Evolutionary conservation across 1,140 invertebrate genomes (phyloP).

Genomic region (Lineus longissimus): DNA sequence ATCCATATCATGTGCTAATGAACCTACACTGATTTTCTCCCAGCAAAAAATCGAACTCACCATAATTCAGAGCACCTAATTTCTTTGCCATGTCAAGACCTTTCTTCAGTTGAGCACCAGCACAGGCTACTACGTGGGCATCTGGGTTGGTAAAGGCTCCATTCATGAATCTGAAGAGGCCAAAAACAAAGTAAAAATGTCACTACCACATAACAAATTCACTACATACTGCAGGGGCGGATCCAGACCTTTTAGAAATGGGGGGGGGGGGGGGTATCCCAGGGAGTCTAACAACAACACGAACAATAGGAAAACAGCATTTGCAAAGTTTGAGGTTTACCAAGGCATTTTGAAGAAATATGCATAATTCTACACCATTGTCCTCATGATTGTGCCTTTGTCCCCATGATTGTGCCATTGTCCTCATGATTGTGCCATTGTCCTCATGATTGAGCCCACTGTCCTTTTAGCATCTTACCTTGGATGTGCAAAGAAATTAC

Average conservation of each 20-base stretch:
- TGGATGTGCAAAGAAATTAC: constrained; percentile 61
- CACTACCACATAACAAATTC: not conserved
- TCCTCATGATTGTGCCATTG: too few relatives aligned
- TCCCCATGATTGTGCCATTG: too few relatives aligned
- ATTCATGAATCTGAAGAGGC: constrained; percentile 60
- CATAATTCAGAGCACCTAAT: constrained; percentile 62
- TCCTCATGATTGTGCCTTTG: too few relatives aligned
- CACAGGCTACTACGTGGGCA: constrained; percentile 60
- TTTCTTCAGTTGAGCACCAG: constrained; percentile 64
- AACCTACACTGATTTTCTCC: too few relatives aligned
- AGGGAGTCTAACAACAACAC: too few relatives aligned
- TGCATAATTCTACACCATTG: too few relatives aligned
- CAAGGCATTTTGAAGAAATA: too few relatives aligned
- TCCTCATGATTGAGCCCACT: too few relatives aligned
- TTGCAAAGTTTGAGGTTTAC: too few relatives aligned
- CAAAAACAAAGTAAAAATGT: constrained; percentile 15
- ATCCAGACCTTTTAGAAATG: not conserved
- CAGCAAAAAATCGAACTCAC: constrained; percentile 22
- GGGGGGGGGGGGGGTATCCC: constrained; percentile 15
- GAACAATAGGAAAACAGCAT: too few relatives aligned
- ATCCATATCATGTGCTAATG: too few relatives aligned
- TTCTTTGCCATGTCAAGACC: constrained; percentile 63
- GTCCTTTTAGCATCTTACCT: too few relatives aligned
- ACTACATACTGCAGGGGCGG: not conserved
- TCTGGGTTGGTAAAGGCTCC: constrained; percentile 63